Evolutionary conservation across 2,888 invertebrate species (phyloP), one percentile per base, ranked within the genome.

Genomic region (Notodonta dromedarius): DNA sequence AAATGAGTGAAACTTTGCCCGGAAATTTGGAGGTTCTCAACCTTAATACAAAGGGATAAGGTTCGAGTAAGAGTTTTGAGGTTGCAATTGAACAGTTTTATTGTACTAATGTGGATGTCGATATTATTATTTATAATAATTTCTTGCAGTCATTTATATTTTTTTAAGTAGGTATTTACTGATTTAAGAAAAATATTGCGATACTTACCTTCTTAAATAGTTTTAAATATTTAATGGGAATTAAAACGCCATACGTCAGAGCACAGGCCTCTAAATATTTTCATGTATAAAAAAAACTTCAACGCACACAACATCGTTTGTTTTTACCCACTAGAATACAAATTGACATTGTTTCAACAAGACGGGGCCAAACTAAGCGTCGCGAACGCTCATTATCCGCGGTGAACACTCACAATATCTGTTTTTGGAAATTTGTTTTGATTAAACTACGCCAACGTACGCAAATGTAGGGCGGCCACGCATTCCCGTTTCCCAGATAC

Each of bases 271-370:
- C 77, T 68, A 60, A 66, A 68, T 65, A 65, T 67, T 57, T 56
- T 59, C 55, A 57, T 59, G 62, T 24, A 24, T 24, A 63, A 68
- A 74, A 73, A 75, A 74, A 75, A 8, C 50, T 76, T 67, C 67
- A 65, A 65, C 69, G 67, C 75, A 70, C 40, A 42, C 72, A 62
- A 66, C 67, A 60, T 67, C 75, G 65, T 69, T 72, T 75, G 70
- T 76, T 75, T 70, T 77, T 74, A 74, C 75, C 75, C 73, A 72
- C 75, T 70, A 77, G 75, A 75, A 75, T 75, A 75, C 73, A 77
- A 75, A 75, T 75, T 77, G 77, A 64, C 77, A 75, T 75, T 75
- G 75, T 75, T 75, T 75, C 72, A 77, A 75, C 70, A 75, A 77
- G 77, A 76, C 70, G 75, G 66, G 70, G 73, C 62, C 60, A 55